phyloP scores from a whole-genome alignment of 2,113 vertebrate genomes.

The Prionailurus viverrinus region DNA sequence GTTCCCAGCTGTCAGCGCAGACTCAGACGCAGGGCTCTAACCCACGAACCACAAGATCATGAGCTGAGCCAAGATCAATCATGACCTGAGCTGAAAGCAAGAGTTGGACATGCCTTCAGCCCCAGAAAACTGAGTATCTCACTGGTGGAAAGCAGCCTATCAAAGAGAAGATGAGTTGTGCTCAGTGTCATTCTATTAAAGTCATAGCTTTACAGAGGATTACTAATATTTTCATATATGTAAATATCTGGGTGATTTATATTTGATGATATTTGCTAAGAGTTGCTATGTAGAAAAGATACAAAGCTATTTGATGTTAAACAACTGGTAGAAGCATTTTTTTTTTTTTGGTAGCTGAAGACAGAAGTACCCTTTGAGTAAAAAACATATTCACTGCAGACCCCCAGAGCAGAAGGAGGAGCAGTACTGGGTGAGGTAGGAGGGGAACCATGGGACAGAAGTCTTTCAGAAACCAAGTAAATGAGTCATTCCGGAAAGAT shows the following conservation, averaged over 20 bases:
- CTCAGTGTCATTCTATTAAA: background rate
- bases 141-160: background rate
- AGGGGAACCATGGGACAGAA: accelerated
- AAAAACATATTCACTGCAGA: background rate
- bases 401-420: background rate
- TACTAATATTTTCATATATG: background rate
- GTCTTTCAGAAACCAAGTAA: background rate
- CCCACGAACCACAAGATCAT: too few species aligned
- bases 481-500: background rate
- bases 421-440: background rate
- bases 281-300: background rate
- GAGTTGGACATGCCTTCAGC: too few species aligned
- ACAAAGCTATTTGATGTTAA: background rate
- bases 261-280: background rate
- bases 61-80: too few species aligned
- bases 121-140: background rate
- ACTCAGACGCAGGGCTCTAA: too few species aligned
- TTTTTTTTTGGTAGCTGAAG: background rate
- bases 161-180: background rate
- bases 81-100: too few species aligned
- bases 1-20: too few species aligned
- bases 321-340: background rate
- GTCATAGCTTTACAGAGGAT: background rate
- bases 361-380: background rate
- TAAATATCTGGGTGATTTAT: background rate